phyloP scores from a whole-genome alignment of 2,888 invertebrate genomes.

The Geophilus truncorum region DNA sequence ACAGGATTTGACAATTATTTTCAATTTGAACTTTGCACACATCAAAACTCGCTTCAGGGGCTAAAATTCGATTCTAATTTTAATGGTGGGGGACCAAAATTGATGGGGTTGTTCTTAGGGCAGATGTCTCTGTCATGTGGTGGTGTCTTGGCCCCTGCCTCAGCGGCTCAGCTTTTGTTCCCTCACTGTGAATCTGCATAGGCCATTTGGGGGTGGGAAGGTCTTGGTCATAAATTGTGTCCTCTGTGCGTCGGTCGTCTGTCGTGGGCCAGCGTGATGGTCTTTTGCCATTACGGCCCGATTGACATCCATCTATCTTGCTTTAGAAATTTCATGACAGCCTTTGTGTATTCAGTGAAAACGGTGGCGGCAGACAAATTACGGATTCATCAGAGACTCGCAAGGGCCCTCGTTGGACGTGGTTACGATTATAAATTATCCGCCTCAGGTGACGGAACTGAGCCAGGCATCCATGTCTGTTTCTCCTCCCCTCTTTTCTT shows the following conservation, averaged over 20 bases:
- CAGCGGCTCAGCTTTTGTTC: not conserved
- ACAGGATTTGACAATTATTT: not conserved
- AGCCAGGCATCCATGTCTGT: not conserved
- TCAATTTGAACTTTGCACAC: not conserved
- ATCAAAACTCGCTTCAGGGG: not conserved
- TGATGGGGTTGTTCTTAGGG: not conserved
- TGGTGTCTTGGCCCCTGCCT: not conserved
- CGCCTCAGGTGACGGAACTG: slow-evolving; percentile 1
- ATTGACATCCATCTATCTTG: slow-evolving; percentile 35
- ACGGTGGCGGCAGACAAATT: slow-evolving; percentile 33
- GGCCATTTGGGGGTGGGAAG: slow-evolving; percentile 9
- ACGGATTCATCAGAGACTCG: slow-evolving; percentile 33
- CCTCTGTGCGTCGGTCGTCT: not conserved
- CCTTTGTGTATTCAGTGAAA: slow-evolving; percentile 32
- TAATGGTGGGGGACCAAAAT: not conserved
- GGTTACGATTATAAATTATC: slow-evolving; percentile 31
- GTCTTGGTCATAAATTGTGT: not conserved
- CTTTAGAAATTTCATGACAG: slow-evolving; percentile 29
- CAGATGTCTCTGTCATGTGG: not conserved
- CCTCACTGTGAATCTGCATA: slow-evolving; percentile 29
- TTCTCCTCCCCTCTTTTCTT: not conserved
- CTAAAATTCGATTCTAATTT: not conserved
- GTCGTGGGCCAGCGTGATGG: slow-evolving; percentile 22
- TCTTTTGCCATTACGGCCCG: slow-evolving; percentile 32
- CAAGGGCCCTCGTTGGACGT: slow-evolving; percentile 18